phyloP scores from a whole-genome alignment of 2,113 vertebrate genomes.

The Loxodonta africana region DNA sequence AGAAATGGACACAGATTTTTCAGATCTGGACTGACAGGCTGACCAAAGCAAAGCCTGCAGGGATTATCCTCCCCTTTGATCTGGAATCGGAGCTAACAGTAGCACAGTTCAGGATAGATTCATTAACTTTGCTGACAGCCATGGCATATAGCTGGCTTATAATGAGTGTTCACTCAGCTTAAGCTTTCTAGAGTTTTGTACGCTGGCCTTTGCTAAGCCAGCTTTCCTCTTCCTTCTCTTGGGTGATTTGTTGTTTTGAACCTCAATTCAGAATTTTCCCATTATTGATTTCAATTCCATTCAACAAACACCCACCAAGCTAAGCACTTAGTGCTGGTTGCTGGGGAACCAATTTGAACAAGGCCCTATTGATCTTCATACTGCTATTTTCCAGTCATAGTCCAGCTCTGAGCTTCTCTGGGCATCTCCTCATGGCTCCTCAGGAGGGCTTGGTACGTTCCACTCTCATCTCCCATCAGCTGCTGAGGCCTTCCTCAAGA shows the following conservation, averaged over 20 bases:
- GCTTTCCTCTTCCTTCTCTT: slow-evolving; percentile 9
- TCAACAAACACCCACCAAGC: neutral
- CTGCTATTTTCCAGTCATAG: neutral
- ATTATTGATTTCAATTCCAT: neutral
- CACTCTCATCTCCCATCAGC: neutral
- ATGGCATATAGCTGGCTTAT: neutral
- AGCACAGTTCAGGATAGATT: neutral
- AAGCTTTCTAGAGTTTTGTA: neutral
- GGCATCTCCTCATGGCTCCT: rapidly evolving
- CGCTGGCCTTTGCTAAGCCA: neutral
- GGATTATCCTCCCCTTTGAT: neutral
- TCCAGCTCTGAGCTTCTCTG: neutral
- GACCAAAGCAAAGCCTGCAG: slow-evolving; percentile 34
- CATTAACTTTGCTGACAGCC: neutral
- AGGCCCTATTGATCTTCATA: rapidly evolving
- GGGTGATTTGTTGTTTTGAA: neutral
- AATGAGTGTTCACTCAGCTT: neutral
- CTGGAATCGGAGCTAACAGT: neutral
- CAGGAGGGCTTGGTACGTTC: neutral
- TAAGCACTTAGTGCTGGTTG: neutral
- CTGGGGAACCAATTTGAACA: neutral
- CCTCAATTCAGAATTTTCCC: neutral
- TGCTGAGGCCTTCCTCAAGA: neutral
- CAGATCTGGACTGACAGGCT: slow-evolving; percentile 13
- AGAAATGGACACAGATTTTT: slow-evolving; percentile 41